These are phyloP conservation scores for Vireo altiloquus DNA, from an alignment of 2,113 vertebrate species.

Conservation along the genomic window DNA sequence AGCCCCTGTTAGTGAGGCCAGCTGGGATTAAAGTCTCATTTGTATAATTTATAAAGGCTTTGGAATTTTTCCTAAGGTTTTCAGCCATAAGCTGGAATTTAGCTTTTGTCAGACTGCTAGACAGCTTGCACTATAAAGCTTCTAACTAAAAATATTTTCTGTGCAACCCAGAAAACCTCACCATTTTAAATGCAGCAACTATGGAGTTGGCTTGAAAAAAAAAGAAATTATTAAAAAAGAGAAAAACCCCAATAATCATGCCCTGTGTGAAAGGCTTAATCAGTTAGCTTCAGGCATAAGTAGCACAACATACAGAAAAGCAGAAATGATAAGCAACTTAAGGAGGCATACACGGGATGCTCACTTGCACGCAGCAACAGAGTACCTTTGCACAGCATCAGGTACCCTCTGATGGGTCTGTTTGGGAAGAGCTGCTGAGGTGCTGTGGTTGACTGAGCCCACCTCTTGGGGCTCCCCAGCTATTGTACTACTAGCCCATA, in stretches of 20 bases:
- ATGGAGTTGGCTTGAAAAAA: neutral
- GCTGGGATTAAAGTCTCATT: constrained; percentile 65
- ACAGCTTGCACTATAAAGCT: constrained; percentile 45
- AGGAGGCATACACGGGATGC: neutral
- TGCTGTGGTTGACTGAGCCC: neutral
- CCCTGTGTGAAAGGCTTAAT: neutral
- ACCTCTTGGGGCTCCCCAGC: neutral
- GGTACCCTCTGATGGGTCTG: neutral
- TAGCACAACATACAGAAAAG: neutral
- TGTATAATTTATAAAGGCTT: constrained; percentile 63
- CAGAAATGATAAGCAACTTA: neutral
- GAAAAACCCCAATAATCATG: neutral
- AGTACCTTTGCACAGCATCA: neutral
- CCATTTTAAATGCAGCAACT: neutral
- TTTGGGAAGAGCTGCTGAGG: neutral
- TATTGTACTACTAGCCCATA: neutral
- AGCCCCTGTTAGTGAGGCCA: neutral
- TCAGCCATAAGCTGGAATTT: constrained; percentile 9
- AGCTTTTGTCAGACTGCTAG: constrained; percentile 18
- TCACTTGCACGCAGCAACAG: neutral
- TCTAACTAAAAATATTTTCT: constrained; percentile 12
- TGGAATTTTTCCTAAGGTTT: constrained; percentile 50
- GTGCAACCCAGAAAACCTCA: neutral
- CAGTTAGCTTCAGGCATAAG: neutral
- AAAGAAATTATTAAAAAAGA: neutral